Percentiles rank a stretch among this genome's conserved stretches.
Evolutionary conservation across 2,888 invertebrate species (phyloP).

Genomic region (Nymphalis polychloros): DNA sequence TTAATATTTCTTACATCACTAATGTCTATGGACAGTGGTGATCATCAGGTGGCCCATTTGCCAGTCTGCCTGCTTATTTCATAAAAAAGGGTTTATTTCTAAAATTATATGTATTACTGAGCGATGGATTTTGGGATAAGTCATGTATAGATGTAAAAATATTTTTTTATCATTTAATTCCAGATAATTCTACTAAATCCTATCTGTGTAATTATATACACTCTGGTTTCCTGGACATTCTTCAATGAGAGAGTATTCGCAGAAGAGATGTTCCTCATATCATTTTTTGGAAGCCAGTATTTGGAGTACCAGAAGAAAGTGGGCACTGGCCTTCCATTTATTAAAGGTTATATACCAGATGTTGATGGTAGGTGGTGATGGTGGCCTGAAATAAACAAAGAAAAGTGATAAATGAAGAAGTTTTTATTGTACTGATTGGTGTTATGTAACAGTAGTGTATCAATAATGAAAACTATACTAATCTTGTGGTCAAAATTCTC

Average conservation of each 20-base stretch:
- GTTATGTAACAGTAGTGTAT: no score
- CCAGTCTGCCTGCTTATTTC: no score
- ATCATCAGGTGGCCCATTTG: no score
- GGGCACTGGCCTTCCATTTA: conserved; percentile 93
- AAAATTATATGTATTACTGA: no score
- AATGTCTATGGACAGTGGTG: no score
- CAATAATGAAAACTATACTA: no score
- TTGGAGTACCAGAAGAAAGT: conserved; percentile 91
- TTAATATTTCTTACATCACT: no score
- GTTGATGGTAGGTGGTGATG: conserved; percentile 35
- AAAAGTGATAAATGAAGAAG: neutral
- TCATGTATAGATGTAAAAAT: no score
- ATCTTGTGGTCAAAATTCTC: no score
- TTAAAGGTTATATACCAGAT: conserved; percentile 84
- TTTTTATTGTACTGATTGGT: no score
- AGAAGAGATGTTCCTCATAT: conserved; percentile 93
- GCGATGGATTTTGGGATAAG: no score
- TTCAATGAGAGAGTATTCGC: conserved; percentile 92
- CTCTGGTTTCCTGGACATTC: conserved; percentile 93
- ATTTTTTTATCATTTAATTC: conserved; percentile 37
- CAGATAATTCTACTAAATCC: conserved; percentile 95
- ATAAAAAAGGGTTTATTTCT: no score
- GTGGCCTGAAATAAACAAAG: neutral
- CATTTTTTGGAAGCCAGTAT: conserved; percentile 96
- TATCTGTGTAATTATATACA: conserved; percentile 90